phyloP scores from a whole-genome alignment of 2,888 invertebrate genomes.

The Torymus aiolomorphi region DNA sequence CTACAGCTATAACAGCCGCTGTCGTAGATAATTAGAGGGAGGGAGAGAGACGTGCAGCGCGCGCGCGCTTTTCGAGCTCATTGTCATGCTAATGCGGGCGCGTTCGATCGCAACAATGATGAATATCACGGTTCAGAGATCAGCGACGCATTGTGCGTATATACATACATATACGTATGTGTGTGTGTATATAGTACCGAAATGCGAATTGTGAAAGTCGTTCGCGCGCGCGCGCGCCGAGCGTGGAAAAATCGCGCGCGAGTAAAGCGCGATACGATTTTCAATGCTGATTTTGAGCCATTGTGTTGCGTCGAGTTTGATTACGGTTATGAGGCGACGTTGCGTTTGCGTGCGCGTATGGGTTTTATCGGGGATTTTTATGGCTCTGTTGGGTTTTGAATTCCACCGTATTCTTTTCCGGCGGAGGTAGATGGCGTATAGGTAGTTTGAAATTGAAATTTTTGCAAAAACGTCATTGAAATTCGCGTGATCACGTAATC shows the following conservation, averaged over 20 bases:
- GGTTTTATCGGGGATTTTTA: too few relatives aligned
- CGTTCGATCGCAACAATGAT: constrained; percentile 41
- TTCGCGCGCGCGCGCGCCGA: too few relatives aligned
- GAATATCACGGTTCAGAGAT: constrained; percentile 40
- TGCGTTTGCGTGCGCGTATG: too few relatives aligned
- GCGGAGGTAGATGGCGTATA: too few relatives aligned
- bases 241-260: too few relatives aligned
- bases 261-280: too few relatives aligned
- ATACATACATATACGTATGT: neutral
- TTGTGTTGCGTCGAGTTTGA: neutral
- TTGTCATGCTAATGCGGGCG: constrained; percentile 46
- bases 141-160: constrained; percentile 25
- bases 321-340: neutral
- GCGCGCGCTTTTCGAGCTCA: constrained; percentile 7
- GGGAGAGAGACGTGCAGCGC: neutral
- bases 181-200: neutral
- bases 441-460: too few relatives aligned
- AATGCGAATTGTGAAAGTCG: constrained; percentile 34
- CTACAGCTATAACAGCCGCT: neutral
- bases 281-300: neutral
- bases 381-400: too few relatives aligned
- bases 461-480: too few relatives aligned
- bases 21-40: constrained; percentile 38
- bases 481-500: too few relatives aligned
- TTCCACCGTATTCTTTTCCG: too few relatives aligned